Evolutionary conservation across 2,888 invertebrate species (phyloP).

Genomic region (Conistra vaccinii): DNA sequence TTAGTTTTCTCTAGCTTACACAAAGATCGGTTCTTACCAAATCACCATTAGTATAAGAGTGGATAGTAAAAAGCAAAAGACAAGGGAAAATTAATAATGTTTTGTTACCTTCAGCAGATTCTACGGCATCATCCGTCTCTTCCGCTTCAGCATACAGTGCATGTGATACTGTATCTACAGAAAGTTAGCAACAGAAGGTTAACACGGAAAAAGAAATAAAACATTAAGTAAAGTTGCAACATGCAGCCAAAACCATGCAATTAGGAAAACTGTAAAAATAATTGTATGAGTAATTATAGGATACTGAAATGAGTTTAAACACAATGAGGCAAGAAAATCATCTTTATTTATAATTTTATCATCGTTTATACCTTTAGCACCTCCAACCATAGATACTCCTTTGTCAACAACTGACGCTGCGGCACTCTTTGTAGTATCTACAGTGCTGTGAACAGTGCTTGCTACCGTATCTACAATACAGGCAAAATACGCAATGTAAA

Average conservation of each 20-base stretch:
- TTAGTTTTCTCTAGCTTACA: conserved; percentile 8
- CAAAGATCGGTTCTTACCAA: conserved; percentile 23
- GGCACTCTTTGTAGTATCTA: conserved; percentile 78
- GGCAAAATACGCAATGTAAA: conserved; percentile 46
- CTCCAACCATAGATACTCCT: conserved; percentile 73
- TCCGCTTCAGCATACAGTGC: conserved; percentile 67
- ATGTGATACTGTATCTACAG: conserved; percentile 78
- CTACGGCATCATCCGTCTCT: conserved; percentile 61
- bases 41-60: conserved; percentile 44
- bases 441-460: conserved; percentile 74
- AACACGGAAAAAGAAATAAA: conserved; percentile 41
- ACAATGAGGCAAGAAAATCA: conserved; percentile 42
- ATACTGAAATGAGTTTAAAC: conserved; percentile 45
- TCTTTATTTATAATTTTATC: conserved; percentile 38
- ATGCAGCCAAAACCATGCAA: conserved; percentile 69
- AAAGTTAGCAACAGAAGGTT: conserved; percentile 67
- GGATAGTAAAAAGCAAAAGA: conserved; percentile 33
- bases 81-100: conserved; percentile 29
- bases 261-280: conserved; percentile 20
- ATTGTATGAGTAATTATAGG: conserved; percentile 36
- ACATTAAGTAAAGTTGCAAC: conserved; percentile 39
- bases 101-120: conserved; percentile 70
- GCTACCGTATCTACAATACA: conserved; percentile 79
- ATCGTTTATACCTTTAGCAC: conserved; percentile 75
- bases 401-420: conserved; percentile 77